phyloP scores from a whole-genome alignment of 2,797 vertebrate species.

The Lemur catta region DNA sequence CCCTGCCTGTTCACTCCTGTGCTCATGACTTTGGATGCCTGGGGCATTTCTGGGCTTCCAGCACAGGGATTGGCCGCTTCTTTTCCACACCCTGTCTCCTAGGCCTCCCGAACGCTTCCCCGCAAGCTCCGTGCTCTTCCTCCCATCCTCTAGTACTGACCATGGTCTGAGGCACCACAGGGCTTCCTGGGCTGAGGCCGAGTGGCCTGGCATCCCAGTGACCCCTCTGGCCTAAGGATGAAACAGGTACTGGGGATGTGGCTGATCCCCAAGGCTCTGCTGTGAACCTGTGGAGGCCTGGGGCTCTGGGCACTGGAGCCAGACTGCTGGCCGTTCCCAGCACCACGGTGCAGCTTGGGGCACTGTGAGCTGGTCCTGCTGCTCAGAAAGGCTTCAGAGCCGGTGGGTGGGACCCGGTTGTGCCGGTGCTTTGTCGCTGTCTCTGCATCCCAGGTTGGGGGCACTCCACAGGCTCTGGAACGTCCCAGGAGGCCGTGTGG shows the following conservation, averaged over 20 bases:
- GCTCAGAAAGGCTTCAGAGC: neutral
- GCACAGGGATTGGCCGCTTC: neutral
- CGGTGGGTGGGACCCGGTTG: neutral
- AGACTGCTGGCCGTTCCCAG: neutral
- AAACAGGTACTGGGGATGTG: neutral
- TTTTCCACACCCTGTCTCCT: neutral
- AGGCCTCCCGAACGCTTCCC: neutral
- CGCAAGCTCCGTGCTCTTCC: too few relatives aligned
- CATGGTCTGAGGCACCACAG: neutral
- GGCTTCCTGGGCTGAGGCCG: neutral
- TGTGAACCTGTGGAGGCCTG: neutral
- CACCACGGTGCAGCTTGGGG: neutral
- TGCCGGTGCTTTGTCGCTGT: neutral
- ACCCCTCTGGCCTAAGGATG: neutral
- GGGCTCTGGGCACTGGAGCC: neutral
- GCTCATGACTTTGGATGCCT: neutral
- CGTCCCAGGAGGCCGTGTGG: neutral
- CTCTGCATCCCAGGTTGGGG: neutral
- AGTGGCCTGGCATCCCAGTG: neutral
- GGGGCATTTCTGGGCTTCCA: neutral
- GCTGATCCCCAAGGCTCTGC: neutral
- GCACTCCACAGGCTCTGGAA: neutral
- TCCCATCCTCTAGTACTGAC: neutral
- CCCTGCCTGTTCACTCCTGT: neutral
- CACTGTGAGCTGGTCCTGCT: neutral